A percentile compares a stretch with the other conserved stretches of the same genome.
Conservation (phyloP, 2,113 vertebrate genomes). For the Etia nguti region DNA sequence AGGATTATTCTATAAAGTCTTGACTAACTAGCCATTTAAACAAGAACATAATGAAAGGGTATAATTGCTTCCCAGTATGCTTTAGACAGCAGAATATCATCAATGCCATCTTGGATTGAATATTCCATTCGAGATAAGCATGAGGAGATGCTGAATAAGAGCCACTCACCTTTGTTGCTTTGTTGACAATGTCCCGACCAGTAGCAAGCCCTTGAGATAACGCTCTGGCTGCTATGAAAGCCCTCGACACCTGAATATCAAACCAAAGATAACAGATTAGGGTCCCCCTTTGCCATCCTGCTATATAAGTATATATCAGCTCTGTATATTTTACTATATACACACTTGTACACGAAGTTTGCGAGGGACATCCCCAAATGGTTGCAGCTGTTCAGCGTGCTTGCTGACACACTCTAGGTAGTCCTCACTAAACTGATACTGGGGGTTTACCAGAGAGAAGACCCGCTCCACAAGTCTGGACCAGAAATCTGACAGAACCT, state of each 20-base stretch:
- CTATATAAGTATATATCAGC: not conserved
- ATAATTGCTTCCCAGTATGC: not conserved
- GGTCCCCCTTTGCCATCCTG: not conserved
- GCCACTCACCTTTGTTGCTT: conserved; percentile 77
- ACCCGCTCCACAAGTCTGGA: conserved; percentile 80
- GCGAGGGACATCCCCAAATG: conserved; percentile 83
- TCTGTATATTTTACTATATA: not conserved
- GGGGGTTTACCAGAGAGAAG: conserved; percentile 85
- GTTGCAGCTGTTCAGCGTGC: conserved; percentile 78
- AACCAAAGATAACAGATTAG: not conserved
- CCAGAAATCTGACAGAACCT: conserved; percentile 87
- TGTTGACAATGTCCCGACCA: conserved; percentile 80
- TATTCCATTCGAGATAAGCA: not conserved
- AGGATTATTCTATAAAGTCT: not conserved
- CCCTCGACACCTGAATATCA: conserved; percentile 73
- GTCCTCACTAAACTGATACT: conserved; percentile 82
- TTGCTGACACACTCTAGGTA: conserved; percentile 86
- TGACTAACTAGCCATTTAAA: not conserved
- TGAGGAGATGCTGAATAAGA: not conserved
- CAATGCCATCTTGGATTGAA: not conserved
- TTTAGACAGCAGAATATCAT: not conserved
- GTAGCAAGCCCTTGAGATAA: conserved; percentile 80
- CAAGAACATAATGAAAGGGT: not conserved
- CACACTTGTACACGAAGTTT: conserved; percentile 82
- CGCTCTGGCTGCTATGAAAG: conserved; percentile 80